Percentiles rank a stretch among this genome's conserved stretches.
phyloP scores from a whole-genome alignment of 1,140 invertebrate species.

The Apis laboriosa region DNA sequence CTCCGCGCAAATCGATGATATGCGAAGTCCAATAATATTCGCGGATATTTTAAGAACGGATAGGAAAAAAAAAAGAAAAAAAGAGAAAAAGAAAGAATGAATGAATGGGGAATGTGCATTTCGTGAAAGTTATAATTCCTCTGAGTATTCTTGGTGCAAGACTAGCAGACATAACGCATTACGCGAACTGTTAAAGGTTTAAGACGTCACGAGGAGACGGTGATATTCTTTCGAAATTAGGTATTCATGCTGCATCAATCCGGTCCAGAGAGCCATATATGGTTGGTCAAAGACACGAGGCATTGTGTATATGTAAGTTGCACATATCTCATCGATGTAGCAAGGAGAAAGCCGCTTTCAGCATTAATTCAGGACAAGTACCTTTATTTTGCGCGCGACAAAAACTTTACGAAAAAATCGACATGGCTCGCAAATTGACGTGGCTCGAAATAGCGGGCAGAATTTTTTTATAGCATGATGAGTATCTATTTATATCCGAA shows the following conservation, averaged over 20 bases:
- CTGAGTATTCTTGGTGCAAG: background rate
- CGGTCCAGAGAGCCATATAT: conserved; percentile 37
- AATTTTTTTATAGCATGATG: background rate
- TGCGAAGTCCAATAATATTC: background rate
- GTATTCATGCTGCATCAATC: conserved; percentile 43
- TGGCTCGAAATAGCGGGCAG: conserved; percentile 2
- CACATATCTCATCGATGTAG: conserved; percentile 11
- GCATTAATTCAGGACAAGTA: conserved; percentile 36
- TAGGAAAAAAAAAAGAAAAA: background rate
- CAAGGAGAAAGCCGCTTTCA: conserved; percentile 45
- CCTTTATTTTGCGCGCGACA: conserved; percentile 2
- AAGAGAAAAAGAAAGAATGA: background rate
- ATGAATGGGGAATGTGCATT: background rate
- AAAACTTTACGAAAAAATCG: conserved; percentile 12
- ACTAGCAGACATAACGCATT: background rate
- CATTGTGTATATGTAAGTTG: conserved; percentile 4
- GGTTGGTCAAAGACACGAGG: conserved; percentile 29
- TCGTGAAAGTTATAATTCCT: conserved; percentile 12
- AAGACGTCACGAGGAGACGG: background rate
- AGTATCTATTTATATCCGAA: background rate
- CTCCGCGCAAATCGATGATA: background rate
- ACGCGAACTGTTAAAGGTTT: background rate
- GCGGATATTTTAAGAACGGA: conserved; percentile 1
- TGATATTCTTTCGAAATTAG: conserved; percentile 42
- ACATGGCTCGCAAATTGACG: background rate